Evolutionary conservation across 2,797 vertebrate genomes (phyloP), one percentile per base, ranked within the genome.

Genomic region (Pangasius sanitwongsei): DNA sequence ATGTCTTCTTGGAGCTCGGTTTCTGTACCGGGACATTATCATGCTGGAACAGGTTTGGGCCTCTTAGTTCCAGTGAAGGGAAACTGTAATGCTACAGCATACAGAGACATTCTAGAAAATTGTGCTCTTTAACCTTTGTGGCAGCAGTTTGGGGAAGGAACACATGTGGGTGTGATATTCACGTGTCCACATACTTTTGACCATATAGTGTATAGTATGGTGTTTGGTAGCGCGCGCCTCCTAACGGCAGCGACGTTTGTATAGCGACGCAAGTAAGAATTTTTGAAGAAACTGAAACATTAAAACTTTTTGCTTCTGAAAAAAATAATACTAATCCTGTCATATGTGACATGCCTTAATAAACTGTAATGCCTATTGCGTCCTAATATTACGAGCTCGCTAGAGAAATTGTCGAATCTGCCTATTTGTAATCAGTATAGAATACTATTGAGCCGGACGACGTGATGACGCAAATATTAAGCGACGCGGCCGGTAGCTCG

Each of bases 391-490:
- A 34, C 67, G 6, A 41, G 2, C 69, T 41, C 25, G 13, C 48
- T 53, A 6, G 1, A 48, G 11, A 6, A 6, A 25, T 4, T 4
- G 7, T 78, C 75, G 75, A 55, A 80, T 80, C 75, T 16, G 28
- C 25, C 8, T 16, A 13, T 77, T 50, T 1, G 25, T 28, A 28
- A 48, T 48, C n/a, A 34, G 9, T 28, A 63, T 7, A 6, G 23
- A 2, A 6, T 16, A 28, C 44, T 28, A 12, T 3, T 25, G 37
- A 2, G 4, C 3, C 6, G 3, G 59, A 18, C 59, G 25, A 70
- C 65, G 31, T 37, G n/a, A 85, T 85, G 83, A 85, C 83, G 83
- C 12, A 37, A 28, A 34, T 28, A 70, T 72, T 16, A 70, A 6
- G 83, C 83, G 83, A 72, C 83, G 67, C 48, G 63, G 0, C 18